Conservation (phyloP, 2,113 vertebrate genomes). For the Perccottus glenii region DNA sequence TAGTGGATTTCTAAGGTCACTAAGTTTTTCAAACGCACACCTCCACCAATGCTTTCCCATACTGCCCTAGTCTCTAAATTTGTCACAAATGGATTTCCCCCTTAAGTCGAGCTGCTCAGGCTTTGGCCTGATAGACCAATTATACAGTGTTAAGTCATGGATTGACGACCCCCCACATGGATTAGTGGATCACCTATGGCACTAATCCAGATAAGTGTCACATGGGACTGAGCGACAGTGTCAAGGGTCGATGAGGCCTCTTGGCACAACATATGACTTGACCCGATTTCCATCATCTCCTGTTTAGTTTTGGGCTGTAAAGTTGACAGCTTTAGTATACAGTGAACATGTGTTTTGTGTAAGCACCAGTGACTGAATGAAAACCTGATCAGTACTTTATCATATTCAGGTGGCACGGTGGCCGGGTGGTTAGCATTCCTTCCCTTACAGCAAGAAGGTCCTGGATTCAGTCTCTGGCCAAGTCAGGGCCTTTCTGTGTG, state of each 20-base stretch:
- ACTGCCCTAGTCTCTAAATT: not conserved
- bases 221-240: constrained; percentile 38
- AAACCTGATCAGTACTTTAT: too few relatives aligned
- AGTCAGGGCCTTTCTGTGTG: too few relatives aligned
- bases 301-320: constrained; percentile 6
- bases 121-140: constrained; percentile 59
- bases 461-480: too few relatives aligned
- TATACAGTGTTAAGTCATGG: constrained; percentile 50
- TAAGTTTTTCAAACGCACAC: not conserved
- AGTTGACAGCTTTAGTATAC: not conserved
- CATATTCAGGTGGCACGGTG: too few relatives aligned
- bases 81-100: constrained; percentile 40
- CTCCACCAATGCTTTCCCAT: too few relatives aligned
- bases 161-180: constrained; percentile 45
- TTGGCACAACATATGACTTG: constrained; percentile 15
- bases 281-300: constrained; percentile 17
- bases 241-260: constrained; percentile 21
- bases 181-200: constrained; percentile 64
- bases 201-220: constrained; percentile 70
- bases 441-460: too few relatives aligned
- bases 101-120: constrained; percentile 34
- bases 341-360: not conserved
- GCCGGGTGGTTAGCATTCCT: too few relatives aligned
- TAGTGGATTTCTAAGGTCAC: not conserved
- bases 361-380: too few relatives aligned